Evolutionary conservation across 2,888 invertebrate genomes (phyloP).

Genomic region (Prenolepis imparis): DNA sequence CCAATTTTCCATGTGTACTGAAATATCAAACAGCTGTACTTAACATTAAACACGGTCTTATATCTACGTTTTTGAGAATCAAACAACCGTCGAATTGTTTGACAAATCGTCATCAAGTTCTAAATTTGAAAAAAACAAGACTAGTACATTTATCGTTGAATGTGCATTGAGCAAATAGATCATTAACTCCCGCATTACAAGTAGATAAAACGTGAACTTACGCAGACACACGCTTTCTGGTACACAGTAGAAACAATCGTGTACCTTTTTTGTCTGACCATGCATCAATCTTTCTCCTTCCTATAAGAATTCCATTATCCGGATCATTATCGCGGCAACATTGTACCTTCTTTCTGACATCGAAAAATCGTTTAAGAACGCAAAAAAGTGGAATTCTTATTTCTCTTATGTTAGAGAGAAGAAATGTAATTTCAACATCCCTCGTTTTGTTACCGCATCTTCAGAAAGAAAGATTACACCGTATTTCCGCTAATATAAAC

Average conservation of each 20-base stretch:
- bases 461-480: neutral
- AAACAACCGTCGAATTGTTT: neutral
- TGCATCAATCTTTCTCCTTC: slow-evolving; percentile 22
- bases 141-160: neutral
- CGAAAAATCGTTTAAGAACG: neutral
- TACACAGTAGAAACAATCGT: neutral
- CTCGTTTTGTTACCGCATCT: neutral
- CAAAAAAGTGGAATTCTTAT: slow-evolving; percentile 2
- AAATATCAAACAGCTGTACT: neutral
- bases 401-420: neutral
- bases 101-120: neutral
- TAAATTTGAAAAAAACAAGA: neutral
- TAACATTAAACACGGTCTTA: neutral
- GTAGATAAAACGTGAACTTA: neutral
- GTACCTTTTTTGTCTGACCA: slow-evolving; percentile 19
- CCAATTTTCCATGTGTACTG: neutral
- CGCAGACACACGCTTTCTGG: slow-evolving; percentile 7
- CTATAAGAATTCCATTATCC: slow-evolving; percentile 14
- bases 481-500: neutral
- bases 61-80: neutral
- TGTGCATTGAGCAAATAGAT: slow-evolving; percentile 27
- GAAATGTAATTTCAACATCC: slow-evolving; percentile 16
- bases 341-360: slow-evolving; percentile 33
- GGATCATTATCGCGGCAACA: slow-evolving; percentile 23
- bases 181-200: neutral